A percentile compares a stretch with the other conserved stretches of the same genome.
These are phyloP conservation scores for Gnathonemus longibarbis DNA, from an alignment of 2,113 vertebrate genomes.

Conservation along the genomic window DNA sequence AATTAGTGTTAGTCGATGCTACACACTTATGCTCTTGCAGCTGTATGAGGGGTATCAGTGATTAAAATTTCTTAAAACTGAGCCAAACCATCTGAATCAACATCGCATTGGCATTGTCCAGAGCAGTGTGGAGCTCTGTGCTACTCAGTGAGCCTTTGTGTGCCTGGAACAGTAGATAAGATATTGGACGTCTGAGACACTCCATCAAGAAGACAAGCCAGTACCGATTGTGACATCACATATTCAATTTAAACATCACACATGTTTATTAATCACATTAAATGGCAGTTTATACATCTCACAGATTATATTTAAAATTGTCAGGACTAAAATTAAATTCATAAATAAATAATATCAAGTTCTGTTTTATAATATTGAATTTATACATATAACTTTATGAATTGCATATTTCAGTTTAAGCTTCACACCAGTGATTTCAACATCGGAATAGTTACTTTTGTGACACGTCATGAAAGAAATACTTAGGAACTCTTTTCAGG, in stretches of 20 bases:
- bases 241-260: neutral
- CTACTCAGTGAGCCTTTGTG: neutral
- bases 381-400: constrained; percentile 59
- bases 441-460: constrained; percentile 36
- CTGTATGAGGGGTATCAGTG: neutral
- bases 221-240: neutral
- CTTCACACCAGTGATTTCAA: constrained; percentile 40
- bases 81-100: neutral
- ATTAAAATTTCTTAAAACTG: neutral
- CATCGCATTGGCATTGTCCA: neutral
- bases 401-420: constrained; percentile 53
- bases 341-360: neutral
- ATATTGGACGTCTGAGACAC: neutral
- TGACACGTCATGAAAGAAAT: constrained; percentile 18
- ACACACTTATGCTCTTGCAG: neutral
- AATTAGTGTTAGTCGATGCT: neutral
- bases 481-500: neutral
- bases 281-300: neutral
- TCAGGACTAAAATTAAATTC: neutral
- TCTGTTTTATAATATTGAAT: constrained; percentile 8
- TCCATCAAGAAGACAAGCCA: neutral
- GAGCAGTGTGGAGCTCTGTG: neutral
- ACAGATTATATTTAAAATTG: neutral
- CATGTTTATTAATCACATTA: constrained; percentile 2
- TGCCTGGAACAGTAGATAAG: neutral